These are phyloP conservation scores for Zapus hudsonius DNA, from an alignment of 2,113 vertebrate genomes.

Conservation along the genomic window DNA sequence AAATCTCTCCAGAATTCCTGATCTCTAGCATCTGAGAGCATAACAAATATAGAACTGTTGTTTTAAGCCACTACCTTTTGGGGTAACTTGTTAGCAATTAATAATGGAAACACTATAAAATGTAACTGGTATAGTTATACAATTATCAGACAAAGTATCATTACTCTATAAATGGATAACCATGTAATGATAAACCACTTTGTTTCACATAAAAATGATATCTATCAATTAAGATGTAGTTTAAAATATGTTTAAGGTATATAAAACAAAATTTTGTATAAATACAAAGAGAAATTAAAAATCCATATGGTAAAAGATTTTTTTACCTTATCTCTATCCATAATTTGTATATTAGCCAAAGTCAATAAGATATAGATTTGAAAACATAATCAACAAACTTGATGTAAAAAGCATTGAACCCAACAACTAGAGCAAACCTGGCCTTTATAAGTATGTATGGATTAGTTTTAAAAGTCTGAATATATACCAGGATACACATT, in stretches of 20 bases:
- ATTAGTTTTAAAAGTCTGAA: background rate
- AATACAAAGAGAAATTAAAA: slow-evolving; percentile 23
- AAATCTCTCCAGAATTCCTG: background rate
- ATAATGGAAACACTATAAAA: background rate
- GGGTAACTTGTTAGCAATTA: background rate
- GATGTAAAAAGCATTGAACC: background rate
- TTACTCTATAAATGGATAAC: background rate
- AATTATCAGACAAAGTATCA: background rate
- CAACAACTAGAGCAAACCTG: background rate
- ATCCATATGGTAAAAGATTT: background rate
- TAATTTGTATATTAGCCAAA: background rate
- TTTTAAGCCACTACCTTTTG: background rate
- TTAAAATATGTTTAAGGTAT: background rate
- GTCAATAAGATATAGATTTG: background rate
- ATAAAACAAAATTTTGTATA: slow-evolving; percentile 40
- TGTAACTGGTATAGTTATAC: background rate
- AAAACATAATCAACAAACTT: background rate
- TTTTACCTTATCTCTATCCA: background rate
- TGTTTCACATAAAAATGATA: background rate
- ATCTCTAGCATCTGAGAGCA: background rate
- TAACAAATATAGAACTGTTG: background rate
- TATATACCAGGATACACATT: background rate
- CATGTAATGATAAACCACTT: background rate
- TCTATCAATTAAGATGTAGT: background rate
- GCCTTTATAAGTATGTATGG: background rate